Percentiles rank a stretch among this genome's conserved stretches.
phyloP scores from a whole-genome alignment of 2,113 vertebrate species.

The Terrapene triunguis region DNA sequence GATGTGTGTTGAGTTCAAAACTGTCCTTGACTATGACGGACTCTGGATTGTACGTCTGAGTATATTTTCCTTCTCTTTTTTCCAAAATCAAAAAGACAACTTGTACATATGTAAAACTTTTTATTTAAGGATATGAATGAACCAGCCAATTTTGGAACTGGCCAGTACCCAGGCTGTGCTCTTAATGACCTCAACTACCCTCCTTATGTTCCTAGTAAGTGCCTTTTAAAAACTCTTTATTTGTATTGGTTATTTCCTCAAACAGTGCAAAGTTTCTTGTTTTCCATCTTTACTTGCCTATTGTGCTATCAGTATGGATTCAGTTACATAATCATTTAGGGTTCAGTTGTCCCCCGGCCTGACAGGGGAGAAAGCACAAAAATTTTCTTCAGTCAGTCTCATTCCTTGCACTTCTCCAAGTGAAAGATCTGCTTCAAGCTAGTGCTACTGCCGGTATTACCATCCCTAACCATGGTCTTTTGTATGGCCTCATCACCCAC shows the following conservation, averaged over 20 bases:
- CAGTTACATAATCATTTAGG: not conserved
- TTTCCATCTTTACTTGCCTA: not conserved
- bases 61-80: not conserved
- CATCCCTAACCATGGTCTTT: not conserved
- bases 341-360: not conserved
- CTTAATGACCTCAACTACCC: slow-evolving; percentile 86
- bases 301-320: not conserved
- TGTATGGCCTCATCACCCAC: not conserved
- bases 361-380: not conserved
- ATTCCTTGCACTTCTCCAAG: not conserved
- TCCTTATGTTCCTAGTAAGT: slow-evolving; percentile 87
- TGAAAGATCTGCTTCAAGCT: not conserved
- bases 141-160: slow-evolving; percentile 84
- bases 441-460: not conserved
- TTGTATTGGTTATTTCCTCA: not conserved
- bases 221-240: not conserved
- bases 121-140: slow-evolving; percentile 91
- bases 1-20: slow-evolving; percentile 82
- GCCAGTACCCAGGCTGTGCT: slow-evolving; percentile 83
- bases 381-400: not conserved
- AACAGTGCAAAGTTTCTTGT: not conserved
- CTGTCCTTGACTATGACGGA: slow-evolving; percentile 87
- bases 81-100: not conserved
- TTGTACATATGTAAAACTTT: not conserved
- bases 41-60: slow-evolving; percentile 88